A percentile compares a stretch with the other conserved stretches of the same genome.
phyloP scores from a whole-genome alignment of 2,888 invertebrate genomes.

The Cerceris rybyensis region DNA sequence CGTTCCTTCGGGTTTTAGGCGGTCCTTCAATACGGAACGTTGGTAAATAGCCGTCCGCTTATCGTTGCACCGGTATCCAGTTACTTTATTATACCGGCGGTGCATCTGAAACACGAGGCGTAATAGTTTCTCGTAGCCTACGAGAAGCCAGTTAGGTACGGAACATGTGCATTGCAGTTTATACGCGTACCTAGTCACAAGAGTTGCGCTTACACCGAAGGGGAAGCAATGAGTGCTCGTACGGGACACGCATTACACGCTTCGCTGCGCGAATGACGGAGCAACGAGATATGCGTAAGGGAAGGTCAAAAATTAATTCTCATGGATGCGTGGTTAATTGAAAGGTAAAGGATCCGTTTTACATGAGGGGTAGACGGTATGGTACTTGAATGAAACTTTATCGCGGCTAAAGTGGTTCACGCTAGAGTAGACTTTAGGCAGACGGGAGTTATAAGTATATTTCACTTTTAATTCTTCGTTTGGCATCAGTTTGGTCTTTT shows the following conservation, averaged over 20 bases:
- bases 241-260: slow-evolving; percentile 32
- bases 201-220: slow-evolving; percentile 16
- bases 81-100: slow-evolving; percentile 66
- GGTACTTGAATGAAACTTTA: slow-evolving; percentile 27
- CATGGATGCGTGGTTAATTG: slow-evolving; percentile 10
- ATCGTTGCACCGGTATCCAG: slow-evolving; percentile 64
- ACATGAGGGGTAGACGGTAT: not conserved
- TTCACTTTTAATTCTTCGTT: too few species aligned
- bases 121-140: slow-evolving; percentile 8
- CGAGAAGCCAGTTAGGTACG: slow-evolving; percentile 67
- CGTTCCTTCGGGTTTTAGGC: slow-evolving; percentile 18
- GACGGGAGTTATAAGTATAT: too few species aligned
- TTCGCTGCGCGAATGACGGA: slow-evolving; percentile 26
- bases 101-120: slow-evolving; percentile 70
- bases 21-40: slow-evolving; percentile 8
- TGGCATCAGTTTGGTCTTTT: too few species aligned
- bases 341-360: slow-evolving; percentile 29
- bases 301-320: slow-evolving; percentile 35
- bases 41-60: slow-evolving; percentile 55
- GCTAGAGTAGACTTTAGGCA: too few species aligned
- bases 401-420: slow-evolving; percentile 1
- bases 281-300: slow-evolving; percentile 4
- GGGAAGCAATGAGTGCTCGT: slow-evolving; percentile 23
- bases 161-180: slow-evolving; percentile 34
- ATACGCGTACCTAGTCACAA: slow-evolving; percentile 4